These are phyloP conservation scores for Muscicapa adusta DNA, from an alignment of 2,113 vertebrate species.

Conservation along the genomic window DNA sequence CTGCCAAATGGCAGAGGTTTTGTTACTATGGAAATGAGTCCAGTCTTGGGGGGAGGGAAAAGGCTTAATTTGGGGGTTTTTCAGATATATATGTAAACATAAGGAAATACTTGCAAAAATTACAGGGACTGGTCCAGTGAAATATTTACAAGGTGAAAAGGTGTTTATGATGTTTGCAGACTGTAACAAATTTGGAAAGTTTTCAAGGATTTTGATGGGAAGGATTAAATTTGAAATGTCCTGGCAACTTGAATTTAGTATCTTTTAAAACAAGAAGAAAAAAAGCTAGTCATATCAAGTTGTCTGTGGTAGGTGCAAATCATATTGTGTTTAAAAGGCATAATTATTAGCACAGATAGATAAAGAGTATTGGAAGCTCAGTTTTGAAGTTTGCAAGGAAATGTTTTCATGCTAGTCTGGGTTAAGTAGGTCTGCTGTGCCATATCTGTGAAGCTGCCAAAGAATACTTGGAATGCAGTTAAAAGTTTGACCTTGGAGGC, in stretches of 20 bases:
- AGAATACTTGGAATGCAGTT: background rate
- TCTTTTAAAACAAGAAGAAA: background rate
- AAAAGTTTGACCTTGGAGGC: background rate
- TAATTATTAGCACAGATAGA: background rate
- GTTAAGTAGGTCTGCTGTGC: background rate
- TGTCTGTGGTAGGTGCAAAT: background rate
- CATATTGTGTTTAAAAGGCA: background rate
- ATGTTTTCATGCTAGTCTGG: background rate
- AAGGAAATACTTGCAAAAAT: background rate
- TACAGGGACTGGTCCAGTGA: background rate
- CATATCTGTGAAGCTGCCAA: background rate
- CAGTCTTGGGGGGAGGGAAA: fast-evolving
- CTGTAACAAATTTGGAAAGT: background rate
- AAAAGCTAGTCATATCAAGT: background rate
- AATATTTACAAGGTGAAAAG: background rate
- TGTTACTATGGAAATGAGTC: background rate
- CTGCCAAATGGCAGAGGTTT: background rate
- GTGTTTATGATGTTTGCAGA: background rate
- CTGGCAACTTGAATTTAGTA: background rate
- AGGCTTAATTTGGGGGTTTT: background rate
- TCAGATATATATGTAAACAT: fast-evolving
- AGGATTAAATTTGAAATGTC: background rate
- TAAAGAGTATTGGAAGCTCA: background rate
- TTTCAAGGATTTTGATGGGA: background rate
- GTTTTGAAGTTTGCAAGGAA: background rate